Percentiles rank a stretch among this genome's conserved stretches.
Evolutionary conservation across 2,888 invertebrate species (phyloP).

Genomic region (Pyrrhosoma nymphula): DNA sequence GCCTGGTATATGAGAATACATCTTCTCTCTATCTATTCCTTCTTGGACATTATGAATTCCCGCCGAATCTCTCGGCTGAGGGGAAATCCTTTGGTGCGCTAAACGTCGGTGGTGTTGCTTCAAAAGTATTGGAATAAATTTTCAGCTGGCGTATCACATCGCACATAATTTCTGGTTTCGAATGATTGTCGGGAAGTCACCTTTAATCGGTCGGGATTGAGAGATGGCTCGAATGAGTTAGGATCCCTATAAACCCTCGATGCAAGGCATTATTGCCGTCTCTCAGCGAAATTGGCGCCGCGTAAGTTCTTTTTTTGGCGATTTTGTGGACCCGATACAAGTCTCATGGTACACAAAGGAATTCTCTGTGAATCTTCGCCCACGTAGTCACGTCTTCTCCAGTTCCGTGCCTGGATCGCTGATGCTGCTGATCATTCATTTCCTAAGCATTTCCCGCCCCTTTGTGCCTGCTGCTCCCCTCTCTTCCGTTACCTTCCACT

Average conservation of each 20-base stretch:
- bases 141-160: background rate
- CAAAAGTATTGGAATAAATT: background rate
- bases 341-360: background rate
- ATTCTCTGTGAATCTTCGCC: background rate
- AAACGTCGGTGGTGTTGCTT: too few relatives aligned
- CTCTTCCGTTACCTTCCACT: background rate
- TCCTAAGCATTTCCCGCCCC: background rate
- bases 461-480: background rate
- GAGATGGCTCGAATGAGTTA: background rate
- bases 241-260: too few relatives aligned
- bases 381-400: background rate
- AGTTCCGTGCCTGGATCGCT: background rate
- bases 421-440: background rate
- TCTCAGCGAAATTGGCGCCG: background rate
- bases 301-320: background rate
- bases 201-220: background rate
- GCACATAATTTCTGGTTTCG: background rate
- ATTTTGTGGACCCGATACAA: background rate
- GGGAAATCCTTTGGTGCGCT: too few relatives aligned
- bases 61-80: too few relatives aligned
- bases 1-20: too few relatives aligned
- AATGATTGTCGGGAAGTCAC: background rate
- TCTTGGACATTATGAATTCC: too few relatives aligned
- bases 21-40: too few relatives aligned
- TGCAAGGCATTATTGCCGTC: too few relatives aligned